Conservation (phyloP, 2,888 invertebrate species). For the Hyppa rectilinea region DNA sequence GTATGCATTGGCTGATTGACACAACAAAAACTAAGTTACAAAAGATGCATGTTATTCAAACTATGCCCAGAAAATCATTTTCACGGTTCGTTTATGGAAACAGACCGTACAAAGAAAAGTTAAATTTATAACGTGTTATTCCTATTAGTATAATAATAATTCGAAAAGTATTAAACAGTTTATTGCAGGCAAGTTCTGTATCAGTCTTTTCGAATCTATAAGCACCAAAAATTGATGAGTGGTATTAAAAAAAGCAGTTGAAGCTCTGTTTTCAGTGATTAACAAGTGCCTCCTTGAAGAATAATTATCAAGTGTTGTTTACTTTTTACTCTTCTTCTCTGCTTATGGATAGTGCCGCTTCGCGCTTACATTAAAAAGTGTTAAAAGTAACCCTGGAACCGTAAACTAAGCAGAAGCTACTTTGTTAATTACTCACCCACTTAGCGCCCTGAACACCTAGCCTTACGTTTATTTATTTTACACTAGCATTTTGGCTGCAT, state of each 20-base stretch:
- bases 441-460: not conserved
- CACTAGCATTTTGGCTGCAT: too few relatives aligned
- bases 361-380: constrained; percentile 25
- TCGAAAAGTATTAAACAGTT: not conserved
- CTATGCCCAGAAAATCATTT: not conserved
- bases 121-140: not conserved
- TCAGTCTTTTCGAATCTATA: not conserved
- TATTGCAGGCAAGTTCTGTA: not conserved
- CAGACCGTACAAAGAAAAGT: not conserved
- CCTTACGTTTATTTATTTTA: too few relatives aligned
- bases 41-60: too few relatives aligned
- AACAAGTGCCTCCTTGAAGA: constrained; percentile 4
- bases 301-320: constrained; percentile 35
- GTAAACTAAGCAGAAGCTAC: not conserved
- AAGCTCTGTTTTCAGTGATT: constrained; percentile 15
- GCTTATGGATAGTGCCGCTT: constrained; percentile 17
- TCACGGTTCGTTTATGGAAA: not conserved
- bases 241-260: not conserved
- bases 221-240: not conserved
- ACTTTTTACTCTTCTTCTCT: too few relatives aligned
- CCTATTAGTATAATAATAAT: too few relatives aligned
- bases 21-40: too few relatives aligned
- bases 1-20: not conserved
- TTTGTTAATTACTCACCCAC: not conserved
- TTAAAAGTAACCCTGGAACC: not conserved